Base-by-base conservation (phyloP, 2,113 vertebrate genomes). In the Gadus macrocephalus region DNA sequence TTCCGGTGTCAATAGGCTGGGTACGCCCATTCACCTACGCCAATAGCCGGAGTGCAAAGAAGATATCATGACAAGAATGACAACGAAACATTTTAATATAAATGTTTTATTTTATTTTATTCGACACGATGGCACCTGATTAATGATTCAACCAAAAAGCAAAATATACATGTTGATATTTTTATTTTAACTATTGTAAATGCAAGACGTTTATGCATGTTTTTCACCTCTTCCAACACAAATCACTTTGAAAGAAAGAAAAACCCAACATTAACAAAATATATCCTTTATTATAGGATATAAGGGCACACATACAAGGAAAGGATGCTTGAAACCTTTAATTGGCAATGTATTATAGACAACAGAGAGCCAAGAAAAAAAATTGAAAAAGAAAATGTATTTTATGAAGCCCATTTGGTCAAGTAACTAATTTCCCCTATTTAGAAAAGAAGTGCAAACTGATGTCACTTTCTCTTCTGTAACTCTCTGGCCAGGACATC, bases 401-500 rank as follows among this genome's bases (percentile, higher is more conserved):
- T 25, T 25, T 49, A 49, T 12, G 42, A 14, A 49, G 42, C 42
- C 42, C 31, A 35, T 35, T 35, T 35, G 5, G 31, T 35, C 6
- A n/a, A 64, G 7, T 14, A 35, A 59, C 8, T 35, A 9, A 59
- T 59, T 59, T 67, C 20, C 12, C 35, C 28, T 3, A 5, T 62
- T 58, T 75, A 86, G 78, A 79, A 87, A 81, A 76, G 25, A 35
- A 0, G 1, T 42, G 7, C 20, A 64, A 70, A 38, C 62, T n/a
- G 19, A 27, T 92, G 27, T 93, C 86, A 93, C 80, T 93, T 93
- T 73, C 81, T 93, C 79, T 91, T 93, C 80, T 93, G 91, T 53
- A 93, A 90, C 69, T 93, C 91, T 73, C 89, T 89, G 60, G 90
- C 82, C 70, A 94, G 81, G 59, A 88, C 83, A 62, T 93, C 91